A percentile compares a stretch with the other conserved stretches of the same genome.
Evolutionary conservation across 2,888 invertebrate genomes (phyloP).

Genomic region (Orchesellides sinensis): DNA sequence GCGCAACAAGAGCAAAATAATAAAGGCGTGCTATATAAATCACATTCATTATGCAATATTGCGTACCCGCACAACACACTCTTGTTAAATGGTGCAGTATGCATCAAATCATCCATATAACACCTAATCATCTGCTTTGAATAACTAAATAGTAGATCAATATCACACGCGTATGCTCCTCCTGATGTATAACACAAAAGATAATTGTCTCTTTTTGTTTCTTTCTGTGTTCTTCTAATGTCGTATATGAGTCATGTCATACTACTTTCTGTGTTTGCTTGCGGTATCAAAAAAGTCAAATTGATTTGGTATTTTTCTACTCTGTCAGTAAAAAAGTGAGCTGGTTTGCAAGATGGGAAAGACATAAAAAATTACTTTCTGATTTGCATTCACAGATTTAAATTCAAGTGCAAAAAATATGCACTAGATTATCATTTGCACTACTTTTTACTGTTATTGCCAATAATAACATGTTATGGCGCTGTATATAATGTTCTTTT

Average conservation of each 20-base stretch:
- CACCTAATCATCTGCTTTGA: not conserved
- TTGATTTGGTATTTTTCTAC: not conserved
- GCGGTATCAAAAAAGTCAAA: not conserved
- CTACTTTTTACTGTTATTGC: too few species aligned
- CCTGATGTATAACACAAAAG: too few species aligned
- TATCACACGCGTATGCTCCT: conserved; percentile 20
- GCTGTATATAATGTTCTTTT: too few species aligned
- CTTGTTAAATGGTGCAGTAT: not conserved
- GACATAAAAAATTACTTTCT: too few species aligned
- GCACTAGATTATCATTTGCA: not conserved
- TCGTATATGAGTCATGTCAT: not conserved
- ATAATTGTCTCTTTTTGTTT: conserved; percentile 1
- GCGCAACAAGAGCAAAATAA: conserved; percentile 5
- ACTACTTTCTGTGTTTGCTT: conserved; percentile 2
- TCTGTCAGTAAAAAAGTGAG: not conserved
- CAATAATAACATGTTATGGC: not conserved
- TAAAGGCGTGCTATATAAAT: conserved; percentile 1
- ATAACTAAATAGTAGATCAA: conserved; percentile 19
- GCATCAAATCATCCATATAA: not conserved
- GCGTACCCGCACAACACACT: not conserved
- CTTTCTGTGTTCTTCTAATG: not conserved
- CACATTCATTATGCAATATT: not conserved
- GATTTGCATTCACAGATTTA: not conserved
- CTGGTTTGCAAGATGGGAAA: too few species aligned
- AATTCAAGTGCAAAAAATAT: not conserved